These are phyloP conservation scores for Chesias legatella DNA, from an alignment of 2,888 invertebrate genomes.

Conservation along the genomic window DNA sequence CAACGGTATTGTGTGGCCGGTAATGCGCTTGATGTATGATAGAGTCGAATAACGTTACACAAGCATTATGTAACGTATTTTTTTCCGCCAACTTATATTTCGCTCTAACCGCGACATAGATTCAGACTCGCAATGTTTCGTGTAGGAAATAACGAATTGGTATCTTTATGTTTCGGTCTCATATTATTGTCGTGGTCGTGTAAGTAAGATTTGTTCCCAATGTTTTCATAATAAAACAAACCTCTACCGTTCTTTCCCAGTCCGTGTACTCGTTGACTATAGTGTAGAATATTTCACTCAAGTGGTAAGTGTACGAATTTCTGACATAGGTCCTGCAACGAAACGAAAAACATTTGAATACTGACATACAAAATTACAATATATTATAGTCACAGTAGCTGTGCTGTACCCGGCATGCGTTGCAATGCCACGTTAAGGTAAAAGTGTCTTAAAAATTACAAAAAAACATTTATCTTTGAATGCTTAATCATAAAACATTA, in stretches of 20 bases:
- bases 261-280: constrained; percentile 98
- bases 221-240: constrained; percentile 56
- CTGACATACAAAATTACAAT: not conserved
- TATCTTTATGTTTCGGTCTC: constrained; percentile 1
- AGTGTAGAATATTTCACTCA: constrained; percentile 97
- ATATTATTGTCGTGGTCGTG: not conserved
- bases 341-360: not conserved
- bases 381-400: too few relatives aligned
- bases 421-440: too few relatives aligned
- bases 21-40: constrained; percentile 15
- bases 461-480: too few relatives aligned
- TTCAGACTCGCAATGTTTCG: not conserved
- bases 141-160: constrained; percentile 7
- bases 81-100: constrained; percentile 7
- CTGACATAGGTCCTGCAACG: constrained; percentile 90
- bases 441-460: too few relatives aligned
- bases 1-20: constrained; percentile 1
- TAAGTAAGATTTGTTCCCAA: constrained; percentile 14
- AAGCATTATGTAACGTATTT: constrained; percentile 9
- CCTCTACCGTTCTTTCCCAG: constrained; percentile 93
- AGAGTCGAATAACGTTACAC: constrained; percentile 17
- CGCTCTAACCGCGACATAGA: not conserved
- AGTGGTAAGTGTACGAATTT: constrained; percentile 96
- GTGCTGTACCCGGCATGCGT: too few relatives aligned
- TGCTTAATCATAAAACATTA: too few relatives aligned